phyloP scores from a whole-genome alignment of 2,888 invertebrate species.

The Capitulum mitella region DNA sequence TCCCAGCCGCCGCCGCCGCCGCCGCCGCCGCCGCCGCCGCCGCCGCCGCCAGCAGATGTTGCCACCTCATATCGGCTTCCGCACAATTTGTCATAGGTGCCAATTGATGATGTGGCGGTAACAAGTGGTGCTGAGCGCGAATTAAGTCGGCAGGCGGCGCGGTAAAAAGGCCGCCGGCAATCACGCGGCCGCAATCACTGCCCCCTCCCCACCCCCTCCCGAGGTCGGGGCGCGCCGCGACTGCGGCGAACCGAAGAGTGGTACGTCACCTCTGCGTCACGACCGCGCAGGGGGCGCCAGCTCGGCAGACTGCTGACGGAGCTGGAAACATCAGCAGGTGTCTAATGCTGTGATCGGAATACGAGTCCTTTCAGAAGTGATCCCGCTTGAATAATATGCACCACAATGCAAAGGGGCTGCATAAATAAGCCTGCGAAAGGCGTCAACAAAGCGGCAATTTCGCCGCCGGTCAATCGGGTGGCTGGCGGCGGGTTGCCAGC shows the following conservation, averaged over 20 bases:
- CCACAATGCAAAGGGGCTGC: neutral
- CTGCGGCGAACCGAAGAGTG: too few species aligned
- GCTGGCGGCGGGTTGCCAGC: too few species aligned
- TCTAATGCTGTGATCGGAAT: neutral
- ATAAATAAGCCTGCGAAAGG: neutral
- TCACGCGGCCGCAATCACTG: conserved; percentile 3
- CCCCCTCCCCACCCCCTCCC: neutral
- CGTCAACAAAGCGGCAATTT: neutral
- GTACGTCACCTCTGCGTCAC: too few species aligned
- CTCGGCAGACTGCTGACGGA: too few species aligned
- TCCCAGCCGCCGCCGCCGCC: neutral
- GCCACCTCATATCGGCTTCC: conserved; percentile 24
- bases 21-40: neutral
- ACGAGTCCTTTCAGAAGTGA: neutral
- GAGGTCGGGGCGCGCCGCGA: neutral
- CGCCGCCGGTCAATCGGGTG: too few species aligned
- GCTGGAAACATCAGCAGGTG: neutral
- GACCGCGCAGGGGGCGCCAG: too few species aligned
- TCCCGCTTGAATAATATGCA: too few species aligned
- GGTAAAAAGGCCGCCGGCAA: conserved; percentile 2
- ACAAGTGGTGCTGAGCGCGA: conserved; percentile 22
- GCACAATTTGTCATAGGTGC: conserved; percentile 24
- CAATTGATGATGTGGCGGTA: conserved; percentile 22
- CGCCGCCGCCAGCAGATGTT: neutral
- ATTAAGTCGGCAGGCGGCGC: conserved; percentile 24